phyloP scores from a whole-genome alignment of 2,888 invertebrate genomes.

The Erebia palarica region DNA sequence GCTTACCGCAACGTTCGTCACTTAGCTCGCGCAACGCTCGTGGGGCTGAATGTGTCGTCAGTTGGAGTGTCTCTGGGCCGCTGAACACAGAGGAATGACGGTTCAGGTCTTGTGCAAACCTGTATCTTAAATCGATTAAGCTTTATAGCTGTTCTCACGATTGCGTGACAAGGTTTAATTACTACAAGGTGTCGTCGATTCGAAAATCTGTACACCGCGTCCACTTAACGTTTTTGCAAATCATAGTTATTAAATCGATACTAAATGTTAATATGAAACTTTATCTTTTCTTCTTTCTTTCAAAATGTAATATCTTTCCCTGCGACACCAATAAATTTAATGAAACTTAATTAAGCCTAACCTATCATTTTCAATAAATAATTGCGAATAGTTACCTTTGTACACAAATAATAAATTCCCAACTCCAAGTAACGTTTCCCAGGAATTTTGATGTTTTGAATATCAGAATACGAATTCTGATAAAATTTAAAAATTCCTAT shows the following conservation, averaged over 20 bases:
- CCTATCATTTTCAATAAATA: background rate
- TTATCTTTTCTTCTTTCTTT: slow-evolving; percentile 1
- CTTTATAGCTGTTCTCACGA: slow-evolving; percentile 65
- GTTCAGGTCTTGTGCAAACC: slow-evolving; percentile 61
- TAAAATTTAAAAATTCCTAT: too few relatives aligned
- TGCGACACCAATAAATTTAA: background rate
- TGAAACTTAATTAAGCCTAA: background rate
- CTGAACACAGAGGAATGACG: slow-evolving; percentile 65
- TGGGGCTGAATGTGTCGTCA: slow-evolving; percentile 52
- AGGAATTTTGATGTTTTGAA: too few relatives aligned
- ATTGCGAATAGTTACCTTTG: too few relatives aligned
- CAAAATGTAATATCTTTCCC: background rate
- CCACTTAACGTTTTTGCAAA: slow-evolving; percentile 65
- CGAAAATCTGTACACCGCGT: slow-evolving; percentile 68
- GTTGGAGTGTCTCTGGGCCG: slow-evolving; percentile 59
- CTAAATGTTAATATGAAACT: slow-evolving; percentile 7
- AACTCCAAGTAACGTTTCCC: too few relatives aligned
- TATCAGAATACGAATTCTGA: too few relatives aligned
- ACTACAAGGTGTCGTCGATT: slow-evolving; percentile 78
- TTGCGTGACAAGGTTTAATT: slow-evolving; percentile 78
- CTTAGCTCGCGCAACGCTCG: background rate
- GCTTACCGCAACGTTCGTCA: background rate
- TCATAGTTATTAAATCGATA: slow-evolving; percentile 64
- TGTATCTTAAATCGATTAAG: slow-evolving; percentile 74
- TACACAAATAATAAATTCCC: too few relatives aligned